Evolutionary conservation across 2,113 vertebrate genomes (phyloP), one percentile per base, ranked within the genome.

Genomic region (Clinocottus analis): DNA sequence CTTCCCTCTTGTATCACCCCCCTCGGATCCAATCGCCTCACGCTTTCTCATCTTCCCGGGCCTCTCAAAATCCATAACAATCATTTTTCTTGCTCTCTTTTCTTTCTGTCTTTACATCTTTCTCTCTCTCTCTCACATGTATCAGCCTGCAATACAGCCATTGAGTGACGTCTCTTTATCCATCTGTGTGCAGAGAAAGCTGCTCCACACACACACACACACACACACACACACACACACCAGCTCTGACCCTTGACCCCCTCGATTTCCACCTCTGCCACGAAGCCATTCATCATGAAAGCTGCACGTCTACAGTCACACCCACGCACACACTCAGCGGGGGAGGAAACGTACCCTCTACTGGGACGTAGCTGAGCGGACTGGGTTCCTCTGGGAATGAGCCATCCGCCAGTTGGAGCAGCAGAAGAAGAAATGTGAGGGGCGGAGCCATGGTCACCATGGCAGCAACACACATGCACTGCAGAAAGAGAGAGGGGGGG

Each of bases 331-430:
- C 39, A 77, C 75, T 37, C 60, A 49, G 45, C 25, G 49, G 49
- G 84, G 76, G 89, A 71, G 70, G 88, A 92, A 84, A 89, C 94
- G 68, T 94, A 95, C 95, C 94, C 89, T 95, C 94, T 69, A 93
- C 9, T 47, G 94, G 94, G 91, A 94, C 90, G 64, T 94, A 94
- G 93, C 94, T 94, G 88, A 95, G 94, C 65, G 94, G 94, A 86
- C 90, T 93, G 61, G 94, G 93, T 84, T 95, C 94, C 91, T 95
- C 94, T 89, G 94, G 94, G 93, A 95, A 95, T 67, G 94, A 94
- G 84, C 93, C 91, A 85, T 91, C 90, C 88, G 93, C 93, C 91
- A 95, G 90, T 90, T 90, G 94, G 81, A 95, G 91, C 60, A 94
- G 90, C 90, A 94, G 88, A 79, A 95, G 91, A 55, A 95, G 91